Percentiles rank a stretch among this genome's conserved stretches.
Conservation (phyloP, 2,797 vertebrate genomes). For the Acipenser transmontanus region DNA sequence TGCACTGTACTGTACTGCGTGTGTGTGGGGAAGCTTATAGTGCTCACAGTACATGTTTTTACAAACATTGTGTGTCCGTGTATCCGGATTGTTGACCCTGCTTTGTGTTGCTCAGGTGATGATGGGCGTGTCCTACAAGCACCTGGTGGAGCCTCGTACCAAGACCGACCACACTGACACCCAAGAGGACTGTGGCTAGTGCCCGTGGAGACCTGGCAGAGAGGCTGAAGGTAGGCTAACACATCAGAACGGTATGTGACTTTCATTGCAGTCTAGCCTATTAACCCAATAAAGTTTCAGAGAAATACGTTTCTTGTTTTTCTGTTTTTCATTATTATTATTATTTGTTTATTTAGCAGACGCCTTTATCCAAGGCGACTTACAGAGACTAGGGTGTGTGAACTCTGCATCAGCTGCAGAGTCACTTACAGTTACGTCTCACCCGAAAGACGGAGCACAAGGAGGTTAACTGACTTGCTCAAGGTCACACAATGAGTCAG, state of each 20-base stretch:
- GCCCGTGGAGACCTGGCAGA: slow-evolving; percentile 5
- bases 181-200: slow-evolving; percentile 26
- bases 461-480: too few species aligned
- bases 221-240: slow-evolving; percentile 8
- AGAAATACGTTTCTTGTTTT: too few species aligned
- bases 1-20: not conserved
- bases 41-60: not conserved
- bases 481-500: too few species aligned
- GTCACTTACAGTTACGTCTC: too few species aligned
- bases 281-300: too few species aligned
- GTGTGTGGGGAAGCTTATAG: slow-evolving; percentile 1
- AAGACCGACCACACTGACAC: slow-evolving; percentile 32
- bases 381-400: too few species aligned
- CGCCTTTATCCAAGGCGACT: too few species aligned
- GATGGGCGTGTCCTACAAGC: slow-evolving; percentile 60
- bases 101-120: slow-evolving; percentile 49
- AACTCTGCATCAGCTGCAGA: too few species aligned
- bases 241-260: not conserved
- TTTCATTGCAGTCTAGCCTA: not conserved
- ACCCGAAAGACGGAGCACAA: too few species aligned
- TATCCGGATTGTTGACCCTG: not conserved
- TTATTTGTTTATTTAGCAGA: too few species aligned
- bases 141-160: slow-evolving; percentile 55
- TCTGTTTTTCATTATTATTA: too few species aligned
- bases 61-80: not conserved